Evolutionary conservation across 2,113 vertebrate genomes (phyloP), one percentile per base, ranked within the genome.

Genomic region (Girardinichthys multiradiatus): DNA sequence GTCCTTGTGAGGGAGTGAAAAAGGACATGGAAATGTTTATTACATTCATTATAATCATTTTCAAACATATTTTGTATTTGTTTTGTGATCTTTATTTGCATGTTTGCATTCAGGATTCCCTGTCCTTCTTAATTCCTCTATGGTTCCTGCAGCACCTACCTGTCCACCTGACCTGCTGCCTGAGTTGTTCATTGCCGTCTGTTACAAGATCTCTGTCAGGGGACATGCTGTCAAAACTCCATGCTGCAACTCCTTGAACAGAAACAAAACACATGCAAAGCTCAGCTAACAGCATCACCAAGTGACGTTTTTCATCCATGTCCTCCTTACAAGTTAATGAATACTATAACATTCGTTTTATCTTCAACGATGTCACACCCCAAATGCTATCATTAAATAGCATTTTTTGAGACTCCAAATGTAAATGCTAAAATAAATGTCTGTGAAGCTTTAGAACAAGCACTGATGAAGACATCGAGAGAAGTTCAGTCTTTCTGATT

Each of bases 1-100:
- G 85, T 57, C 87, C 88, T 91, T 57, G 26, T 1, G n/a, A 48
- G 37, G 14, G 13, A 64, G 57, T 12, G 54, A 28, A 57, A 54
- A 54, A 54, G 7, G 19, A 9, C 24, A 54, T 21, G n/a, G 24
- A 54, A 24, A 54, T 19, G 48, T n/a, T 24, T 10, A 11, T 54
- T 9, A 24, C 7, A 24, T n/a, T 9, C 24, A 54, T 21, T n/a
- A n/a, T n/a, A n/a, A 3, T 2, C 17, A n/a, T 45, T 45, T 45
- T 19, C 8, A 54, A 54, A 54, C 9, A 24, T 54, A 21, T 45
- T 45, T 45, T 51, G 48, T n/a, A 51, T 24, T 51, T 2, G 8
- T 51, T 54, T 54, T n/a, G 35, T 35, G n/a, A 54, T n/a, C 24
- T 54, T 54, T 54, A 54, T n/a, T 54, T 54, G 17, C 19, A 54